Evolutionary conservation across 2,797 vertebrate species (phyloP).

Genomic region (Eleutherodactylus coqui): DNA sequence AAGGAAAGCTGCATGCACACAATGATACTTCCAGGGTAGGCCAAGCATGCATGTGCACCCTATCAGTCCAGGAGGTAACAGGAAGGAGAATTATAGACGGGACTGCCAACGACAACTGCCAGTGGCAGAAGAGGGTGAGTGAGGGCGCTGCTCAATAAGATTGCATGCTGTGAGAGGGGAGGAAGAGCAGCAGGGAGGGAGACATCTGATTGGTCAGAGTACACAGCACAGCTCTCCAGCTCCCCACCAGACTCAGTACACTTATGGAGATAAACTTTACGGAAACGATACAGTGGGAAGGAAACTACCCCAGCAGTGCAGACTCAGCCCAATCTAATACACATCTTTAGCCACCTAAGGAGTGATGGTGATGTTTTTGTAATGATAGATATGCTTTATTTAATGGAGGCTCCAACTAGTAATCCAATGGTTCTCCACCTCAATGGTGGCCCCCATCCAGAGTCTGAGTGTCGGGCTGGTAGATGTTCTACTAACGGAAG

Average conservation of each 20-base stretch:
- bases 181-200: background rate
- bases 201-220: background rate
- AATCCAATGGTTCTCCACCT: background rate
- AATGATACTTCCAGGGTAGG: too few relatives aligned
- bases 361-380: background rate
- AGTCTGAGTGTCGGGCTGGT: background rate
- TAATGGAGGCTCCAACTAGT: background rate
- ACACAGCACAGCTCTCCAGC: background rate
- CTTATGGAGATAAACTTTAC: background rate
- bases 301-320: background rate
- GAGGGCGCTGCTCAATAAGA: too few relatives aligned
- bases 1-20: too few relatives aligned
- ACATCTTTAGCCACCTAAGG: background rate
- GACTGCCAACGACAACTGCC: too few relatives aligned
- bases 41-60: too few relatives aligned
- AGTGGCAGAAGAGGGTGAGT: too few relatives aligned
- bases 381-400: background rate
- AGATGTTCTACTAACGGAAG: background rate
- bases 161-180: background rate
- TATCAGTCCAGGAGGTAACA: too few relatives aligned
- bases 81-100: too few relatives aligned
- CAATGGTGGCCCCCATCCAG: background rate
- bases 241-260: background rate
- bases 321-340: background rate
- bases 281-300: background rate